Conservation (phyloP, 2,797 vertebrate genomes). For the Acropternis orthonyx region DNA sequence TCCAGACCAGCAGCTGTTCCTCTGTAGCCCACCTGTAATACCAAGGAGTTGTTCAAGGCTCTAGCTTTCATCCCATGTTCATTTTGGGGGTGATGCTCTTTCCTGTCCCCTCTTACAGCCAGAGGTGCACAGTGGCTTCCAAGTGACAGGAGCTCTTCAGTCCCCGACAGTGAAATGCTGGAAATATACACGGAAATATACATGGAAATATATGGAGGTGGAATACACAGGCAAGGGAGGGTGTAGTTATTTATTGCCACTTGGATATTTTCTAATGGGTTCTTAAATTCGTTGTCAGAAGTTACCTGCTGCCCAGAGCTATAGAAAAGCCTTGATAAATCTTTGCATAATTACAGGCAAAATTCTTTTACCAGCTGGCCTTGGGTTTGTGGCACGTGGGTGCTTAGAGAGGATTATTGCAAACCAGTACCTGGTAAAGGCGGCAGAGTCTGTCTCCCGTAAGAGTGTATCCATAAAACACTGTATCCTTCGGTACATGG, state of each 20-base stretch:
- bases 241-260: neutral
- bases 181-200: neutral
- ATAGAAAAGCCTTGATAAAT: neutral
- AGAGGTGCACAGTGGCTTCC: neutral
- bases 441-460: neutral
- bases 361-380: neutral
- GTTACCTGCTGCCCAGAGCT: neutral
- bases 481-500: rapidly evolving
- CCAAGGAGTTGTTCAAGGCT: neutral
- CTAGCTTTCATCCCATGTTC: rapidly evolving
- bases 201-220: neutral
- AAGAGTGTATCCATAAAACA: rapidly evolving
- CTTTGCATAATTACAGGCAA: neutral
- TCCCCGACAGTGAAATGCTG: neutral
- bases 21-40: neutral
- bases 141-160: neutral
- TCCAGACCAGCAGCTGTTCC: neutral
- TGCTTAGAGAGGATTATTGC: neutral
- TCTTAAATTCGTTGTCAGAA: neutral
- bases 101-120: rapidly evolving
- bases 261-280: neutral
- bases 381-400: neutral
- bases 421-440: neutral
- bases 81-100: neutral
- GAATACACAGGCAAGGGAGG: neutral